Conservation (phyloP, 2,888 invertebrate genomes). For the Auanema freiburgensis region DNA sequence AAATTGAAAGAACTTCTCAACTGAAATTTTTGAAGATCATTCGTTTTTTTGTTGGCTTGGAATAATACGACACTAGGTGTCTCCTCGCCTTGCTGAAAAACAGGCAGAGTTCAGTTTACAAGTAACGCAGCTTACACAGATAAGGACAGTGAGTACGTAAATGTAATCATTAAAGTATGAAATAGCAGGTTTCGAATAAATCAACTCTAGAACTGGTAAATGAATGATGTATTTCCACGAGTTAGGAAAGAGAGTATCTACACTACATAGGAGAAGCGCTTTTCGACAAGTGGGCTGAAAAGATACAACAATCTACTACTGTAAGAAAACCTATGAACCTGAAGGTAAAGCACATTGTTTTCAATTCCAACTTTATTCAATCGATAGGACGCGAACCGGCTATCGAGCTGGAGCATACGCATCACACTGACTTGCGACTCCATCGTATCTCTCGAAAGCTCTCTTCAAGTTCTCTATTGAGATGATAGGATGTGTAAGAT, state of each 20-base stretch:
- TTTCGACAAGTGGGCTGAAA: neutral
- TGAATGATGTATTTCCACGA: conserved; percentile 12
- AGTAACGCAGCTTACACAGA: neutral
- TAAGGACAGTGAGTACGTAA: neutral
- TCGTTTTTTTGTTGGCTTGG: neutral
- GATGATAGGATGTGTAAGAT: no score
- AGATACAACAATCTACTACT: neutral
- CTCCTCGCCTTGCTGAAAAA: conserved; percentile 7
- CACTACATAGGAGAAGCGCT: conserved; percentile 9
- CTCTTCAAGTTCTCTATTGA: no score
- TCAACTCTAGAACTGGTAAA: neutral
- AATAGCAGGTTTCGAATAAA: neutral
- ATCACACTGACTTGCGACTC: conserved; percentile 13
- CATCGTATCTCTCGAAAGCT: no score
- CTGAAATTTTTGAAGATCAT: neutral
- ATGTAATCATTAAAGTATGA: neutral
- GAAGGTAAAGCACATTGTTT: conserved; percentile 13
- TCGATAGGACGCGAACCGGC: conserved; percentile 12
- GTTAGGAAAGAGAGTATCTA: conserved; percentile 17
- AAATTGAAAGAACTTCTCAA: neutral
- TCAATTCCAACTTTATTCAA: conserved; percentile 14
- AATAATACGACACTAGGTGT: neutral
- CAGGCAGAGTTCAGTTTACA: neutral
- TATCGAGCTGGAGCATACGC: conserved; percentile 17
- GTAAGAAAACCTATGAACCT: conserved; percentile 5